Conservation (phyloP, 1,140 invertebrate species). For the Callitettix versicolor region DNA sequence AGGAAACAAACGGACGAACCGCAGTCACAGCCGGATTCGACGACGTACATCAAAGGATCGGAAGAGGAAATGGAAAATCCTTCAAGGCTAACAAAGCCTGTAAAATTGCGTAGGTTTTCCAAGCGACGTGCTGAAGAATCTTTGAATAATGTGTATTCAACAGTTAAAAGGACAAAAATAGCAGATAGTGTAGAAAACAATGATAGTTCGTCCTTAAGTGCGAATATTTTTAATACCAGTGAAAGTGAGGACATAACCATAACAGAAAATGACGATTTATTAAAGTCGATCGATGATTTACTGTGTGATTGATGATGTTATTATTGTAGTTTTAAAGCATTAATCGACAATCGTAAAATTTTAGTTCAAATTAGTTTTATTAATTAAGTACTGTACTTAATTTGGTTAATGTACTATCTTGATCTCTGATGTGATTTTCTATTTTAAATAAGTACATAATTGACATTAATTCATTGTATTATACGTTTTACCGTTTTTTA, state of each 20-base stretch:
- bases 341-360: not conserved
- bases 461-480: too few relatives aligned
- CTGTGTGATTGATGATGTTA: not conserved
- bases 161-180: not conserved
- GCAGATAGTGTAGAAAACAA: not conserved
- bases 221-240: not conserved
- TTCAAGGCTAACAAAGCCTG: not conserved
- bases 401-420: too few relatives aligned
- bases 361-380: not conserved
- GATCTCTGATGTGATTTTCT: too few relatives aligned
- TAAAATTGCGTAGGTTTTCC: not conserved
- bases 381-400: too few relatives aligned
- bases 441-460: too few relatives aligned
- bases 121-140: not conserved
- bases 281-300: constrained; percentile 8
- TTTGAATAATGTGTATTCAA: not conserved
- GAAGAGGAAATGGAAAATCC: not conserved
- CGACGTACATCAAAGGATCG: not conserved
- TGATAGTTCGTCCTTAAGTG: not conserved
- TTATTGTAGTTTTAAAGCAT: not conserved
- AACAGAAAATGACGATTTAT: not conserved
- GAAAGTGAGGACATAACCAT: not conserved
- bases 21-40: constrained; percentile 1
- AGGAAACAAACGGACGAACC: not conserved
- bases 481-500: too few relatives aligned